Base-by-base conservation (phyloP, 2,113 vertebrate genomes). In the Panthera uncia region DNA sequence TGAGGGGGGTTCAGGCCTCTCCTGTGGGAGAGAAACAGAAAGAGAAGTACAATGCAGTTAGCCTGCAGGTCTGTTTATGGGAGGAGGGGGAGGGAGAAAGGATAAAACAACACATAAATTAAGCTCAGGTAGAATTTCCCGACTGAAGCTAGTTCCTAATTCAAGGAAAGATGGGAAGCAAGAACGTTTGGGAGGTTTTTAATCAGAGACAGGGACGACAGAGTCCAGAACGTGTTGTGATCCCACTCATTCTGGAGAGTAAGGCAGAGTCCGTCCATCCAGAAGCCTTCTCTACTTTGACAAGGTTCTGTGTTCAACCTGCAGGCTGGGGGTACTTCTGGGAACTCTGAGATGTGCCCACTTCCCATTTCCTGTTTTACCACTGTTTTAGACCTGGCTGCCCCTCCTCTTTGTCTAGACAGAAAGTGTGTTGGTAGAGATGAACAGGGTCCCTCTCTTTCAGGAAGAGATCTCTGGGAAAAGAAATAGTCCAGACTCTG, bases 1-100 rank as follows among this genome's bases (percentile, higher is more conserved):
- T 99, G 99, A 87, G 99, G 99, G 83, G 99, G 99, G 92, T 99
- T 99, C 97, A 99, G 99, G 96, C 99, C 99, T 99, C 99, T 99
- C 98, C 99, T 99, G 97, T 81, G 97, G 98, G 68, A 55, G 55
- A 89, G 63, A 96, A 83, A 96, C 52, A 80, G 57, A 25, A 41
- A 92, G 65, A 88, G 83, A 87, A 57, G 33, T 57, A 89, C 23
- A 50, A 68, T 36, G 25, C 4, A 7, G 31, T 87, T 11, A 91
- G 66, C 4, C 0, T 31, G 19, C n/a, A 50, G 80, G 81, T 50
- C 65, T 90, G 50, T 4, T 90, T 45, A 69, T 4, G 55, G 45
- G n/a, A 68, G 10, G 52, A 25, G 3, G 21, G 18, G 45, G 55
- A 66, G 57, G 29, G 36, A 73, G 66, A 80, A 80, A 63, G 41